Evolutionary conservation across 2,888 invertebrate genomes (phyloP).

Genomic region (Steromphala cineraria): DNA sequence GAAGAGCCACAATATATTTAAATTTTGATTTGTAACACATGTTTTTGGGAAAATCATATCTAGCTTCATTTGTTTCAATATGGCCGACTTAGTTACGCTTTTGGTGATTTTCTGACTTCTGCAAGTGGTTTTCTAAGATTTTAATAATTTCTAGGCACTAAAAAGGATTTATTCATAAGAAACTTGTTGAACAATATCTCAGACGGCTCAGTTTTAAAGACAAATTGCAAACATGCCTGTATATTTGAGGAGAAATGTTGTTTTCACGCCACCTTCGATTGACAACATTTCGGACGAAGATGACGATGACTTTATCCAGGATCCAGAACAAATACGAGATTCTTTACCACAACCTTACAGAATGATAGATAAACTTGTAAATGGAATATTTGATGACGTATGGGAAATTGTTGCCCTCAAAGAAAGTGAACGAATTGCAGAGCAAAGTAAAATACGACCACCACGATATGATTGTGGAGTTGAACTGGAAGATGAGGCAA

Average conservation of each 20-base stretch:
- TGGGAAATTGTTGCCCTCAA: slow-evolving; percentile 65
- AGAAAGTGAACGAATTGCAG: slow-evolving; percentile 56
- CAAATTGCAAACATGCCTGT: slow-evolving; percentile 60
- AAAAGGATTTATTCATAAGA: neutral
- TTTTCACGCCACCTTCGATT: slow-evolving; percentile 66
- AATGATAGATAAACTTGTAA: slow-evolving; percentile 69
- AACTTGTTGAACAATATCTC: neutral
- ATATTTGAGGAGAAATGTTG: slow-evolving; percentile 64
- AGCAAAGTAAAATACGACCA: slow-evolving; percentile 59
- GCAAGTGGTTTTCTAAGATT: neutral
- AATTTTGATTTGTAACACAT: too few species aligned
- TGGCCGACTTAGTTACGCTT: slow-evolving; percentile 45
- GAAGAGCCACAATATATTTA: too few species aligned
- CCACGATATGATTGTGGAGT: slow-evolving; percentile 61
- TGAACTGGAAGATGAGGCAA: slow-evolving; percentile 45
- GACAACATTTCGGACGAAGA: slow-evolving; percentile 61
- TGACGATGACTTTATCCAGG: slow-evolving; percentile 68
- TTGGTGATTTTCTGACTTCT: neutral
- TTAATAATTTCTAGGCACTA: neutral
- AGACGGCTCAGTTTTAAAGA: neutral
- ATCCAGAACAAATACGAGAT: slow-evolving; percentile 70
- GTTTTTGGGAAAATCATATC: neutral
- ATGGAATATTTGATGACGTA: slow-evolving; percentile 62
- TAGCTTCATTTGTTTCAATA: slow-evolving; percentile 39
- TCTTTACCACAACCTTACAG: slow-evolving; percentile 72